These are phyloP conservation scores for Otis tarda DNA, from an alignment of 2,113 vertebrate genomes.

Conservation along the genomic window DNA sequence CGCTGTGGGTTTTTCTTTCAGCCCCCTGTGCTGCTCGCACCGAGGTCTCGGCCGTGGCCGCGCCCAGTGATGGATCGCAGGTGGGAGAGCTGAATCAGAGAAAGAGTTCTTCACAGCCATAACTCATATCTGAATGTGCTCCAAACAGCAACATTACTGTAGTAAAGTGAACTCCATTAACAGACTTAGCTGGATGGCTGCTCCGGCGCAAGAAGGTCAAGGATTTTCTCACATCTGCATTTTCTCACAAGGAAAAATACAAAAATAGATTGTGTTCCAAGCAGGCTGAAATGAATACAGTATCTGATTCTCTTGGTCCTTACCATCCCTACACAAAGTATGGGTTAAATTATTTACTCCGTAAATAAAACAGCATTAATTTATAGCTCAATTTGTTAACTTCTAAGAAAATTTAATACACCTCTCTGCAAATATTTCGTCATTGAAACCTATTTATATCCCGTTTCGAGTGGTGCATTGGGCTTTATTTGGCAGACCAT, in stretches of 20 bases:
- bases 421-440: neutral
- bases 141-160: neutral
- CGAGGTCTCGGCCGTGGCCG: neutral
- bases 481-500: neutral
- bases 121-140: neutral
- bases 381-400: neutral
- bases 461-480: neutral
- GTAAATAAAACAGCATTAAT: neutral
- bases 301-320: neutral
- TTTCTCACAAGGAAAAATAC: neutral
- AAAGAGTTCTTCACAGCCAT: neutral
- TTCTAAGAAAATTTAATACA: neutral
- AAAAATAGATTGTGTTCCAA: neutral
- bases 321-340: neutral
- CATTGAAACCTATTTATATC: neutral
- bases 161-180: neutral
- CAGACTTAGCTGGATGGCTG: neutral
- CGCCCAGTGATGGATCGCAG: neutral
- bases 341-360: neutral
- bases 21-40: neutral
- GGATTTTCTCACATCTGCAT: neutral
- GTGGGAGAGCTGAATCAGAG: neutral
- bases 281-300: neutral
- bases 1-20: neutral
- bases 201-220: neutral